Conservation (phyloP, 2,113 vertebrate species). For the Poeciliopsis retropinna region DNA sequence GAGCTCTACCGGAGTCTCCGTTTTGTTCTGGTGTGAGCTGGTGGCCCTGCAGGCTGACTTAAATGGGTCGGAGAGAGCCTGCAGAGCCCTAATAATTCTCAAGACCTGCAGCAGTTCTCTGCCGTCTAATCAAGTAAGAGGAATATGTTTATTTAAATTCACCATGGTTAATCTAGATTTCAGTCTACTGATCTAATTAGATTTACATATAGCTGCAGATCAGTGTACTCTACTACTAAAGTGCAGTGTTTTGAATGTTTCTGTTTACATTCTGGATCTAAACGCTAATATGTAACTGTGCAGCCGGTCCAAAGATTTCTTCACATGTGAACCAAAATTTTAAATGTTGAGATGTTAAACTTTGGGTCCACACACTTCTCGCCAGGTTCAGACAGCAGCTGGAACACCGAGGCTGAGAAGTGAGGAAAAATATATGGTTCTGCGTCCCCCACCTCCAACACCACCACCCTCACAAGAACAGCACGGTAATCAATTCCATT, state of each 20-base stretch:
- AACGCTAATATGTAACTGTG: not conserved
- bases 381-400: conserved; percentile 48
- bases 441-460: conserved; percentile 52
- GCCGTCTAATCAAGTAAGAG: conserved; percentile 16
- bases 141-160: not conserved
- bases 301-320: not conserved
- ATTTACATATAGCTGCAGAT: not conserved
- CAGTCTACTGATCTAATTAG: not conserved
- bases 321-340: not conserved
- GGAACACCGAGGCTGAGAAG: conserved; percentile 32
- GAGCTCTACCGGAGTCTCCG: conserved; percentile 38
- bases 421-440: conserved; percentile 62
- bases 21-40: conserved; percentile 44
- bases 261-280: not conserved
- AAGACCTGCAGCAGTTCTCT: conserved; percentile 46
- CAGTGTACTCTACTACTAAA: not conserved
- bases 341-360: conserved; percentile 26
- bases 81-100: conserved; percentile 37
- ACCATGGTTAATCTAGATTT: not conserved
- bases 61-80: conserved; percentile 49
- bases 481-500: conserved; percentile 78
- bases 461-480: conserved; percentile 56
- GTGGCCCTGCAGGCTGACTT: conserved; percentile 41
- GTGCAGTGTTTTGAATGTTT: not conserved
- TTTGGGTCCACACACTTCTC: conserved; percentile 22